A percentile compares a stretch with the other conserved stretches of the same genome.
phyloP scores from a whole-genome alignment of 2,113 vertebrate genomes.

The Oplegnathus fasciatus region DNA sequence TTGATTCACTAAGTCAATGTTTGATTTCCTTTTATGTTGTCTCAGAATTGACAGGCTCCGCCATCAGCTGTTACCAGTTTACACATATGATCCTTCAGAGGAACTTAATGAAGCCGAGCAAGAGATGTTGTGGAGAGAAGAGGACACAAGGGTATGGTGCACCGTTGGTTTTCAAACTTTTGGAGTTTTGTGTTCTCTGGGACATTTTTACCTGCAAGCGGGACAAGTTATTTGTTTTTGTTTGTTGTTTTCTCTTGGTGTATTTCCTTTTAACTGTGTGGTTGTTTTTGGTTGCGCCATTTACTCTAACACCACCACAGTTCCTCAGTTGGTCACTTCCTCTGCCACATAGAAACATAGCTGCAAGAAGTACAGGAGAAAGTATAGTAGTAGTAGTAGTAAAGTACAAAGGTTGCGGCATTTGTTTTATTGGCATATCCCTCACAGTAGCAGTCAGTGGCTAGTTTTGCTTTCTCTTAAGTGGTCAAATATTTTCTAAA shows the following conservation, averaged over 20 bases:
- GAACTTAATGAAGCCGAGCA: conserved; percentile 94
- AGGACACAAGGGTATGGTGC: conserved; percentile 90
- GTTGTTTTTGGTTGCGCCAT: not conserved
- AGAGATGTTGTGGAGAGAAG: conserved; percentile 90
- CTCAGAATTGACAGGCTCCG: conserved; percentile 91
- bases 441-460: not conserved
- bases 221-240: not conserved
- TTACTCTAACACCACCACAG: not conserved
- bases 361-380: not conserved
- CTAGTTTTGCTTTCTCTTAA: not conserved
- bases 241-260: not conserved
- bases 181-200: not conserved
- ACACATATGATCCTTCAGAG: conserved; percentile 94
- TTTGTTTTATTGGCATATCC: not conserved
- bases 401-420: not conserved
- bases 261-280: not conserved
- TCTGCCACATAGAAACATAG: not conserved
- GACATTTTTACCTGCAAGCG: not conserved
- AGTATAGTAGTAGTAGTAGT: not conserved
- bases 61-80: conserved; percentile 95
- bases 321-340: conserved; percentile 60
- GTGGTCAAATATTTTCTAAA: not conserved
- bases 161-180: not conserved
- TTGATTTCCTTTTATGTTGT: not conserved
- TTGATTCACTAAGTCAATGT: not conserved